A percentile compares a stretch with the other conserved stretches of the same genome.
Evolutionary conservation across 2,113 vertebrate species (phyloP).

Genomic region (Megaleporinus macrocephalus): DNA sequence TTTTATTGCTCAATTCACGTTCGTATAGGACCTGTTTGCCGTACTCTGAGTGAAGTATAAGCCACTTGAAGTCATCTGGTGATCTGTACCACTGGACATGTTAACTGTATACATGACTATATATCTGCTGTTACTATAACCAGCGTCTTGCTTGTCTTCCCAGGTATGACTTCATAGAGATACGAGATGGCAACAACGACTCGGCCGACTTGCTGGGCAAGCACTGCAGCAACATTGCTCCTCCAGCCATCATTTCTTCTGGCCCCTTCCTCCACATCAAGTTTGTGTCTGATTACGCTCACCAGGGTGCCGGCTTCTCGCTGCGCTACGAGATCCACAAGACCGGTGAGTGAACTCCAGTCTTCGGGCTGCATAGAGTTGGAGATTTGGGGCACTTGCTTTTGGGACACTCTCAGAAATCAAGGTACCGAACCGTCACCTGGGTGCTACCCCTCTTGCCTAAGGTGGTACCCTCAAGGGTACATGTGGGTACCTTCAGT

Average conservation of each 20-base stretch:
- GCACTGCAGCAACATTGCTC: constrained; percentile 97
- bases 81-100: too few relatives aligned
- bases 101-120: too few relatives aligned
- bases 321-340: constrained; percentile 98
- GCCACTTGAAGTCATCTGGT: too few relatives aligned
- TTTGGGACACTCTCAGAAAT: too few relatives aligned
- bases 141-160: background rate
- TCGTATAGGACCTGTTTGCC: background rate
- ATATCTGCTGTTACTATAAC: background rate
- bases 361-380: background rate
- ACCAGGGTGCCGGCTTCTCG: constrained; percentile 97
- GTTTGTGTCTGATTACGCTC: constrained; percentile 95
- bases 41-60: background rate
- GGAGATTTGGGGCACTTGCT: background rate
- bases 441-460: too few relatives aligned
- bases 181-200: constrained; percentile 90
- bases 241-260: constrained; percentile 92
- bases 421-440: too few relatives aligned
- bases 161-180: constrained; percentile 98
- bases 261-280: constrained; percentile 90
- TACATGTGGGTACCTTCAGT: too few relatives aligned
- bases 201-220: constrained; percentile 90
- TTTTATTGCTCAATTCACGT: background rate
- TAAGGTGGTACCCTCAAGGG: too few relatives aligned
- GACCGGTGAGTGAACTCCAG: constrained; percentile 82